Evolutionary conservation across 2,113 vertebrate genomes (phyloP), one percentile per base, ranked within the genome.

Genomic region (Pseudolaguvia tuberculata): DNA sequence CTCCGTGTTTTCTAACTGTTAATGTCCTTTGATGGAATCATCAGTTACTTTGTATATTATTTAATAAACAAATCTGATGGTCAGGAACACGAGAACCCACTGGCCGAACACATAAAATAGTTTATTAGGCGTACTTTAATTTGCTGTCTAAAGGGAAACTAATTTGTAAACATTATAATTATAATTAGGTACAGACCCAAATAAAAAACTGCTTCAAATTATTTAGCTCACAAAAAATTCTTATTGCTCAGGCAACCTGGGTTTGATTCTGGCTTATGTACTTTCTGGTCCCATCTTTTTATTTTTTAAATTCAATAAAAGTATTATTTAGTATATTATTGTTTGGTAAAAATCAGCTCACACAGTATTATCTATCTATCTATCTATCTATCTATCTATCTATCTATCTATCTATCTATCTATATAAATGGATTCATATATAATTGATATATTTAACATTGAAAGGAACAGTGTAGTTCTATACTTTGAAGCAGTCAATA

Each of bases 11-110:
- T 17, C 39, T 17, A 59, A 29, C 4, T 50, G 59, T 59, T 50
- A 10, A 45, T 18, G 27, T 45, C 12, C 21, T 29, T 72, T 72
- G 48, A 35, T 73, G 27, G 35, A 31, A 61, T 51, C 56, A 48
- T 23, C 17, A 50, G 45, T 21, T 61, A n/a, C 18, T 75, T 65
- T 53, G 14, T 42, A 75, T 45, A 67, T 63, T 56, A 17, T 4
- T 23, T 56, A 45, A 56, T 56, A 10, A 42, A 18, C 56, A 55
- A 65, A 74, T 56, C 51, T 52, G 13, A 50, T 48, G n/a, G 21
- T 66, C 25, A 51, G 31, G 31, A 35, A 35, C 31, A 35, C 31
- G 31, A 35, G 31, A 35, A 35, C 31, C 5, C 55, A 29, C 2
- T 0, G 55, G 25, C 55, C 9, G n/a, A 55, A 23, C 10, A 55